Evolutionary conservation across 2,797 vertebrate genomes (phyloP).

Genomic region (Lacerta viridis): DNA sequence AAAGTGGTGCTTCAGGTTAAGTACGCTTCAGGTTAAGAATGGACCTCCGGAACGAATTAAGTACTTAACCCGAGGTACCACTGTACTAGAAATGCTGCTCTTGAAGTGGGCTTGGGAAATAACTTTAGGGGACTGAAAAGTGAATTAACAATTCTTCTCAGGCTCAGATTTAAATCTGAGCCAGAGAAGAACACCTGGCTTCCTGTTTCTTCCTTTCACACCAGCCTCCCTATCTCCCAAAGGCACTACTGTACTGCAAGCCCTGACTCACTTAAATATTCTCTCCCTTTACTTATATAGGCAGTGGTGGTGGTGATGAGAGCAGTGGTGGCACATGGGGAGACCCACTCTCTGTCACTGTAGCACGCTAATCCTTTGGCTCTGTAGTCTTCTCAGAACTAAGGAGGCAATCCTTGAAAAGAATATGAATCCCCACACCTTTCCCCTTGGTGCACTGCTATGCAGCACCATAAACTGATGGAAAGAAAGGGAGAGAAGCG

Average conservation of each 20-base stretch:
- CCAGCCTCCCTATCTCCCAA: neutral
- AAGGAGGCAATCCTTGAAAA: neutral
- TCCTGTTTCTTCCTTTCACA: too few species aligned
- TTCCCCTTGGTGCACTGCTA: neutral
- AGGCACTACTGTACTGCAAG: neutral
- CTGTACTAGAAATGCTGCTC: neutral
- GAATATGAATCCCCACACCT: neutral
- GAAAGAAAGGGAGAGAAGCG: neutral
- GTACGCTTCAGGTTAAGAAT: too few species aligned
- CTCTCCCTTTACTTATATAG: constrained; percentile 3
- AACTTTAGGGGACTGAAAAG: neutral
- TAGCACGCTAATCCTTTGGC: neutral
- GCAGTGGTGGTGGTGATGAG: neutral
- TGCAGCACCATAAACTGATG: neutral
- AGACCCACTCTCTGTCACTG: neutral
- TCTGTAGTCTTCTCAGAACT: neutral
- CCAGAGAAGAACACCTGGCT: too few species aligned
- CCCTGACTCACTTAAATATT: neutral
- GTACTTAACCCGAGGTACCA: too few species aligned
- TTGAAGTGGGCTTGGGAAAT: neutral
- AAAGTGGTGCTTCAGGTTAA: too few species aligned
- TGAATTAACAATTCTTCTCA: neutral
- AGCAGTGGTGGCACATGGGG: neutral
- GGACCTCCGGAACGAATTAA: too few species aligned
- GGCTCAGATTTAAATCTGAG: neutral